Conservation (phyloP, 2,888 invertebrate species). For the Helicoverpa assulta region DNA sequence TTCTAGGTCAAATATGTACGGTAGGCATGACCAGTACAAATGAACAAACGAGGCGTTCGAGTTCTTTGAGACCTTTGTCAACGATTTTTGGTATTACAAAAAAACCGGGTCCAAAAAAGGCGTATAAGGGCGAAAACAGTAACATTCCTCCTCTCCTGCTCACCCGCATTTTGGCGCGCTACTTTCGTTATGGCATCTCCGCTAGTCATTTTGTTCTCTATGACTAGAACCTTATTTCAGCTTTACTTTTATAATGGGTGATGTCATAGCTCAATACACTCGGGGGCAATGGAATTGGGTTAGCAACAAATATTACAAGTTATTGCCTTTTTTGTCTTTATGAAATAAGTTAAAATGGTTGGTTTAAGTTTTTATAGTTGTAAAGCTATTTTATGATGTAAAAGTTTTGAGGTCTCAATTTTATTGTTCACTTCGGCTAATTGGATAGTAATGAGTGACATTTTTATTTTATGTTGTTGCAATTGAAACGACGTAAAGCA, state of each 20-base stretch:
- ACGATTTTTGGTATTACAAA: too few relatives aligned
- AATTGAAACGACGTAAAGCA: too few relatives aligned
- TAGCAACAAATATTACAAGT: not conserved
- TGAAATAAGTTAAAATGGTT: not conserved
- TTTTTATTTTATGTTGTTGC: not conserved
- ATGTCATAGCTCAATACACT: slow-evolving; percentile 26
- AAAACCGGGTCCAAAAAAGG: too few relatives aligned
- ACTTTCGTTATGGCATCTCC: too few relatives aligned
- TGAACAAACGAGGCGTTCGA: too few relatives aligned
- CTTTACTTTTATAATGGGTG: slow-evolving; percentile 12
- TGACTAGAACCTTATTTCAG: slow-evolving; percentile 15
- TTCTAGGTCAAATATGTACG: too few relatives aligned
- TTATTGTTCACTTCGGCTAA: not conserved
- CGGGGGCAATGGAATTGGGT: slow-evolving; percentile 1
- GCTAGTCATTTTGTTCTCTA: not conserved
- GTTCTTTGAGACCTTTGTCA: too few relatives aligned
- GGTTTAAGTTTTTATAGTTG: not conserved
- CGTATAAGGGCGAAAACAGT: too few relatives aligned
- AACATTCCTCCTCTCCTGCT: too few relatives aligned
- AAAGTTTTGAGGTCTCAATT: not conserved
- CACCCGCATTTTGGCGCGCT: too few relatives aligned
- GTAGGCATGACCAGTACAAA: too few relatives aligned
- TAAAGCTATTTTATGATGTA: not conserved
- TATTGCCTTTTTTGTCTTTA: too few relatives aligned
- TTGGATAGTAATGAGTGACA: not conserved